phyloP scores from a whole-genome alignment of 2,797 vertebrate species.

The Macropodus opercularis region DNA sequence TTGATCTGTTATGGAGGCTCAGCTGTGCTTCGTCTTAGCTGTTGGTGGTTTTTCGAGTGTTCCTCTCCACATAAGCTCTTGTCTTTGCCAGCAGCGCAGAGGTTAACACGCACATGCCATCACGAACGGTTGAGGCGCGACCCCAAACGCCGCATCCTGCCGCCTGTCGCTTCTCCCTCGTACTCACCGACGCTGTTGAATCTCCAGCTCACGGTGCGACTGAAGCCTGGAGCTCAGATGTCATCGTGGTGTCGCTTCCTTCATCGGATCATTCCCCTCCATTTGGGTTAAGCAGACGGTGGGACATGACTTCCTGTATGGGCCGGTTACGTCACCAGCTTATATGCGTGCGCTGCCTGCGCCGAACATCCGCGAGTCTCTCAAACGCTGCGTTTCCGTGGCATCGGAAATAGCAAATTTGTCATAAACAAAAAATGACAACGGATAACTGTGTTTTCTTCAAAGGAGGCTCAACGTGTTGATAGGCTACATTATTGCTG shows the following conservation, averaged over 20 bases:
- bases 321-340: conserved; percentile 53
- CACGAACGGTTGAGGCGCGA: conserved; percentile 9
- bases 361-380: neutral
- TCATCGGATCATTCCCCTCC: conserved; percentile 15
- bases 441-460: too few relatives aligned
- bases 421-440: neutral
- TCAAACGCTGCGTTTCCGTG: conserved; percentile 33
- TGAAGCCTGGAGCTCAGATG: conserved; percentile 9
- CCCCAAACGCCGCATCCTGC: neutral
- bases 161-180: neutral
- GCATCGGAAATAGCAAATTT: conserved; percentile 18
- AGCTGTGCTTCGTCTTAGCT: too few relatives aligned
- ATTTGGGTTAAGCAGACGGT: conserved; percentile 12
- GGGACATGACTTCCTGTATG: conserved; percentile 69
- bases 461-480: too few relatives aligned
- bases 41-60: neutral
- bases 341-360: conserved; percentile 11
- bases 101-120: conserved; percentile 41
- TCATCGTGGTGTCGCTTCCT: conserved; percentile 32
- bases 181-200: conserved; percentile 57
- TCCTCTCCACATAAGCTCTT: neutral
- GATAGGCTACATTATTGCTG: too few relatives aligned
- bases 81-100: conserved; percentile 40
- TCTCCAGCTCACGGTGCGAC: conserved; percentile 17
- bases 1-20: too few relatives aligned